Evolutionary conservation across 2,888 invertebrate species (phyloP), one percentile per base, ranked within the genome.

Genomic region (Acanthosepion esculentum): DNA sequence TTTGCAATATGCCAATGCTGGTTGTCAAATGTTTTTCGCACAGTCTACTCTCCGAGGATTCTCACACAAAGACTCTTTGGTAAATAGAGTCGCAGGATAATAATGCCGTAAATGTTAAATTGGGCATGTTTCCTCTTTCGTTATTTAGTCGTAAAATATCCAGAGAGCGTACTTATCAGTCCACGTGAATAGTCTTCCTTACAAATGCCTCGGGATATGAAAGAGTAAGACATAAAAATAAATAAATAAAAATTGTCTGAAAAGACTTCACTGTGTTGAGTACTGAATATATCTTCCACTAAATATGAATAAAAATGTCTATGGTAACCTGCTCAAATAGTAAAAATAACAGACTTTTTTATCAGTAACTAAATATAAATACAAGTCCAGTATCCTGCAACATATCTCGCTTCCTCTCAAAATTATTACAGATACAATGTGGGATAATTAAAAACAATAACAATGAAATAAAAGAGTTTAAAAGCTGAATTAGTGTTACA

Each of bases 101-200:
- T 78, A 78, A n/a, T 78, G 4, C 15, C n/a, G n/a, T 78, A 78
- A 78, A 12, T 33, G 78, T n/a, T 78, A 12, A 78, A 78, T 78
- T 78, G 78, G 78, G 12, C 78, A n/a, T 78, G 78, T 78, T n/a
- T 78, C 78, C 78, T 18, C 12, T 78, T 78, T 78, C 78, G 78
- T n/a, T 78, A 78, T 78, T 78, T 78, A 78, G 78, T 78, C 78
- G 33, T 78, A 78, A 78, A 78, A 78, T 78, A 78, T 78, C 78
- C 78, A n/a, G 4, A n/a, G 33, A 12, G 15, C 78, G 5, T 78
- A 78, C n/a, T 78, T n/a, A 78, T 78, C 78, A 78, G n/a, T n/a
- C 15, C 12, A 4, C 15, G n/a, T 78, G n/a, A 78, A 78, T 18
- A 33, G 12, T 10, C n/a, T 15, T n/a, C n/a, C 33, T 78, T n/a